Conservation (phyloP, 2,113 vertebrate species). For the Campylomormyrus tamandua region DNA sequence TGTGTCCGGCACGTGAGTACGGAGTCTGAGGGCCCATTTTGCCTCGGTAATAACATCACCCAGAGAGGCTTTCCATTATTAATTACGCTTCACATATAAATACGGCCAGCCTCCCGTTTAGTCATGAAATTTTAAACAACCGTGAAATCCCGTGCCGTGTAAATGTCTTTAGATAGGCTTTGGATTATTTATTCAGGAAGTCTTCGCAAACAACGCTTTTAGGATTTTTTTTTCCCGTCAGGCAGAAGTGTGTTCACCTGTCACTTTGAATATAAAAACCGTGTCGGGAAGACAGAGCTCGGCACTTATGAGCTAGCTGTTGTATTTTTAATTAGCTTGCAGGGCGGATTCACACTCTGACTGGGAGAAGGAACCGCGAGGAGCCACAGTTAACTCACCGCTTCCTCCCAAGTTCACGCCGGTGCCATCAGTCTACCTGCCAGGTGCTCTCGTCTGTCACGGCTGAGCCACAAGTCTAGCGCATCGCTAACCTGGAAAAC, state of each 20-base stretch:
- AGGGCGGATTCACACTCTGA: neutral
- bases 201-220: constrained; percentile 10
- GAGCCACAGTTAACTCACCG: constrained; percentile 47
- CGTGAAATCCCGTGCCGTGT: neutral
- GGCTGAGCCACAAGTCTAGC: constrained; percentile 42
- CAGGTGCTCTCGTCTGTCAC: constrained; percentile 31
- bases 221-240: neutral
- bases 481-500: constrained; percentile 52
- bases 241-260: constrained; percentile 11
- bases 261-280: neutral
- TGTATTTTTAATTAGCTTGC: neutral
- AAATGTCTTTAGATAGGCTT: neutral
- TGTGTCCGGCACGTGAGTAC: constrained; percentile 53
- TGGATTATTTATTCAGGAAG: constrained; percentile 14
- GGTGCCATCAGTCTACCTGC: constrained; percentile 54
- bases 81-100: neutral
- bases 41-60: constrained; percentile 60
- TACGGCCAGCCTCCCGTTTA: neutral
- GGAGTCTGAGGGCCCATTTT: constrained; percentile 60
- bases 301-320: neutral
- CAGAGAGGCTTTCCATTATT: constrained; percentile 49
- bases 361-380: too few species aligned
- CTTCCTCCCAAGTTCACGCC: constrained; percentile 36
- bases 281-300: neutral
- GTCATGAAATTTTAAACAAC: constrained; percentile 19